Percentiles rank a stretch among this genome's conserved stretches.
Evolutionary conservation across 2,113 vertebrate genomes (phyloP).

Genomic region (Phrynocephalus versicolor): DNA sequence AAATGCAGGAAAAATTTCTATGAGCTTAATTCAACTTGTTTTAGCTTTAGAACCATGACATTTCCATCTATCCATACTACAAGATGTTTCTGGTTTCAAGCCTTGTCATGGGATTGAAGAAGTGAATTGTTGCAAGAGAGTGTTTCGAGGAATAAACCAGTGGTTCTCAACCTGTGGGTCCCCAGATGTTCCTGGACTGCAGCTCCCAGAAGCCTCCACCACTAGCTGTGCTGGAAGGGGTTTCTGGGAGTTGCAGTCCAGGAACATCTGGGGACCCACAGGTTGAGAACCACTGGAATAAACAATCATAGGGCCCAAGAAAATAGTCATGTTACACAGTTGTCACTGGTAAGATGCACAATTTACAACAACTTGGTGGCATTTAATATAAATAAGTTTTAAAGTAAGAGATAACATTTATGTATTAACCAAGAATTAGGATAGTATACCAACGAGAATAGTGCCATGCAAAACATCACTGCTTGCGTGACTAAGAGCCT

Average conservation of each 20-base stretch:
- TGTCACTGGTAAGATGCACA: background rate
- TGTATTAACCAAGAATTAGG: too few relatives aligned
- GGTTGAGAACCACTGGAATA: too few relatives aligned
- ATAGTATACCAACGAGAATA: too few relatives aligned
- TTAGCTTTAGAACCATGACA: background rate
- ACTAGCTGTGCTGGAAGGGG: too few relatives aligned
- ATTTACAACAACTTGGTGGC: background rate
- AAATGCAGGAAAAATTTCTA: background rate
- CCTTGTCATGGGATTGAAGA: background rate
- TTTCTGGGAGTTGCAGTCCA: too few relatives aligned
- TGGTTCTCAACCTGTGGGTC: too few relatives aligned
- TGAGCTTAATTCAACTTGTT: background rate
- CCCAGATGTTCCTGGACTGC: too few relatives aligned
- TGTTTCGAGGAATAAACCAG: slow-evolving; percentile 12
- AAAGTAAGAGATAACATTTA: background rate
- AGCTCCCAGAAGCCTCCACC: too few relatives aligned
- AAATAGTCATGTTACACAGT: slow-evolving; percentile 4
- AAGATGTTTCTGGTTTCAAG: background rate
- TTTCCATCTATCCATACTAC: background rate
- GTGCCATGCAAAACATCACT: too few relatives aligned
- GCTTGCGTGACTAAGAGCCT: too few relatives aligned
- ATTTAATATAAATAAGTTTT: background rate
- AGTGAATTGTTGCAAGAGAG: background rate
- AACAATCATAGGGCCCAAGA: background rate
- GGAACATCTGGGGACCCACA: too few relatives aligned